Base-by-base conservation (phyloP, 2,797 vertebrate species). In the Mallotus villosus region DNA sequence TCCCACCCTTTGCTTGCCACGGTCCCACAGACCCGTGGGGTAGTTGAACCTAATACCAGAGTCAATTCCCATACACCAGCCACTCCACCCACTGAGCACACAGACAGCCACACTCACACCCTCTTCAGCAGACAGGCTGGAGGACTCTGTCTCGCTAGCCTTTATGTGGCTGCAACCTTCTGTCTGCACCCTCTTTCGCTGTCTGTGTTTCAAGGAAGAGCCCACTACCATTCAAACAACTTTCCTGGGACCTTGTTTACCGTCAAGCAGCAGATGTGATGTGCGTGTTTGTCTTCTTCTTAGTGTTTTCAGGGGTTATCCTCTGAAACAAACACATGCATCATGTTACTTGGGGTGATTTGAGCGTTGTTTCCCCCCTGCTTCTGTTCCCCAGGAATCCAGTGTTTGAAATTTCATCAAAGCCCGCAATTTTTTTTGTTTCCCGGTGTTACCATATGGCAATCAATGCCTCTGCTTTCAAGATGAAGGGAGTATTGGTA, bases 81-180 rank as follows among this genome's bases (percentile, higher is more conserved):
- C 61, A 60, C 70, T 21, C 22, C 67, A 22, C 64, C 34, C 55
- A 65, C 74, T 55, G 37, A 72, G 24, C 21, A 9, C 27, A 60
- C 32, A 74, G 55, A 80, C 74, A 84, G 80, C 75, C 82, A 85
- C 85, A 84, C 72, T 92, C 92, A 84, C 91, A 93, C 91, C 91
- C 87, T 91, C 86, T 46, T 77, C 72, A 79, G 80, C 92, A 93
- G 92, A 92, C 92, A 88, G 88, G 84, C 90, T 90, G 84, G 78
- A 91, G 89, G 87, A 89, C 89, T 85, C 78, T 6, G 81, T 89
- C 89, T 91, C 88, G 79, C 84, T 82, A 77, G 87, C 85, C 84
- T 87, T 91, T 92, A 88, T 89, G 83, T 78, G 77, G 60, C 73
- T 78, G 69, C 76, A 46, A 16, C 70, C 63, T 78, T 85, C 78